Evolutionary conservation across 2,888 invertebrate genomes (phyloP).

Genomic region (Caradrina clavipalpis): DNA sequence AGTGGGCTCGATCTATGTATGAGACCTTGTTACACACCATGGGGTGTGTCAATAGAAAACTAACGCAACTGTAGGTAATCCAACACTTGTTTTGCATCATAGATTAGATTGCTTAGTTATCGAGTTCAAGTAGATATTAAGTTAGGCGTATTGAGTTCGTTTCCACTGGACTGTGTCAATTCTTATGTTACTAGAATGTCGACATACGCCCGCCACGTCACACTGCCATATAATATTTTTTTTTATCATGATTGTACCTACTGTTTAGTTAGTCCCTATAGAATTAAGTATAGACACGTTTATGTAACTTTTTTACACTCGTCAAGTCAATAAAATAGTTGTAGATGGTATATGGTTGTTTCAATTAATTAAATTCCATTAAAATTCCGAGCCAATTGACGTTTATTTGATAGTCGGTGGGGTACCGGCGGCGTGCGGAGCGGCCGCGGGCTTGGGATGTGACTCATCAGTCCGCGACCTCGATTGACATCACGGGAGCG

Average conservation of each 20-base stretch:
- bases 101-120: conserved; percentile 82
- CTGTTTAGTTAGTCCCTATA: conserved; percentile 65
- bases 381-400: conserved; percentile 86
- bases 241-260: conserved; percentile 75
- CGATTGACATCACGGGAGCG: conserved; percentile 69
- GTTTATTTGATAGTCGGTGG: conserved; percentile 78
- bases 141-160: conserved; percentile 85
- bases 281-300: conserved; percentile 80
- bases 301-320: conserved; percentile 86
- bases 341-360: conserved; percentile 86
- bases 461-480: conserved; percentile 74
- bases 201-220: conserved; percentile 90
- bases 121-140: conserved; percentile 70
- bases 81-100: conserved; percentile 82
- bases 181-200: conserved; percentile 92
- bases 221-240: conserved; percentile 81
- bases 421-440: conserved; percentile 64
- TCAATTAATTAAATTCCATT: conserved; percentile 89
- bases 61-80: conserved; percentile 71
- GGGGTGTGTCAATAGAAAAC: conserved; percentile 77
- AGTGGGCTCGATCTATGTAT: conserved; percentile 87
- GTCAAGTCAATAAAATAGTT: conserved; percentile 86
- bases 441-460: conserved; percentile 68
- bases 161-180: conserved; percentile 92
- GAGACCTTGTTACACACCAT: conserved; percentile 87